phyloP scores from a whole-genome alignment of 2,797 vertebrate species.

The Smutsia gigantea region DNA sequence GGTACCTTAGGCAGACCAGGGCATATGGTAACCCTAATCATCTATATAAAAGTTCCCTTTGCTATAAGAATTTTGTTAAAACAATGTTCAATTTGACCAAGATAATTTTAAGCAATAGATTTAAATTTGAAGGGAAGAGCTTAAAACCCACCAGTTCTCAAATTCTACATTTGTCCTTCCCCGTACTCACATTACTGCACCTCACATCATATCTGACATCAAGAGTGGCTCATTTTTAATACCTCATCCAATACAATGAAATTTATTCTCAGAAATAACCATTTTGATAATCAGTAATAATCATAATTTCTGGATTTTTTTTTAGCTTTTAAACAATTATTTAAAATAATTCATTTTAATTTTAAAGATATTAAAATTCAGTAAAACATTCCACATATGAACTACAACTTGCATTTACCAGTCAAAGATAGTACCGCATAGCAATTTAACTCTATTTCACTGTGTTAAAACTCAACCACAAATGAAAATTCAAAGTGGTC shows the following conservation, averaged over 20 bases:
- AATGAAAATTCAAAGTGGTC: not conserved
- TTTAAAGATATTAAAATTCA: slow-evolving; percentile 28
- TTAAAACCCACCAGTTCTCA: not conserved
- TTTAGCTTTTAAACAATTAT: not conserved
- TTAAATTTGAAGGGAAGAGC: not conserved
- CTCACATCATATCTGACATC: not conserved
- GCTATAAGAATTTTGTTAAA: not conserved
- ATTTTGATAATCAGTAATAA: not conserved
- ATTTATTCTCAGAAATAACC: not conserved
- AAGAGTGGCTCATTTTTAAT: not conserved
- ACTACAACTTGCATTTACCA: not conserved
- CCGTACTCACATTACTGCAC: not conserved
- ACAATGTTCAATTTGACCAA: not conserved
- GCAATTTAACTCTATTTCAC: not conserved
- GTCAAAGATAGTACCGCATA: not conserved
- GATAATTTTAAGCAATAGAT: not conserved
- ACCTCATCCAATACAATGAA: not conserved
- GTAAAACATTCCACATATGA: not conserved
- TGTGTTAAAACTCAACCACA: not conserved
- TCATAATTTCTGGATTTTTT: not conserved
- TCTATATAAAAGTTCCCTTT: not conserved
- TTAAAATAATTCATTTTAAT: not conserved
- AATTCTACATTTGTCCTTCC: not conserved
- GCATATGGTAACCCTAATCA: not conserved
- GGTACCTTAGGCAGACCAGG: not conserved